A percentile compares a stretch with the other conserved stretches of the same genome.
phyloP scores from a whole-genome alignment of 92 coral and sea anemone species.

The Bergia sp. region DNA sequence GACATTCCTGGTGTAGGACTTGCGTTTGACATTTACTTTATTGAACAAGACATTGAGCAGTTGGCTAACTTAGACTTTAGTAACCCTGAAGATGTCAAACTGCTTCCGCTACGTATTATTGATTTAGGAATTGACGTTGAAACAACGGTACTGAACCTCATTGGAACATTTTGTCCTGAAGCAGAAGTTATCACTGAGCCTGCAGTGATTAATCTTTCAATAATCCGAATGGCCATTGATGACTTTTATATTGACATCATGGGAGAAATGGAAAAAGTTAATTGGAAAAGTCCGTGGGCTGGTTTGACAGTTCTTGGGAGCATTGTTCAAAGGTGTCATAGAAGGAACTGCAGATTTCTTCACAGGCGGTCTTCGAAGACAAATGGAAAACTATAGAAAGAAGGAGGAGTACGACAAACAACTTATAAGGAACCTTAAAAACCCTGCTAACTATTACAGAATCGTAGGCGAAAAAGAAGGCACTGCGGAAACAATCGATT shows the following conservation, averaged over 20 bases:
- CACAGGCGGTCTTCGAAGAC: constrained; percentile 42
- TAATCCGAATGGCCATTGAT: background rate
- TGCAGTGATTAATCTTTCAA: background rate
- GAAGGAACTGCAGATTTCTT: constrained; percentile 51
- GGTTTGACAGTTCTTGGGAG: constrained; percentile 57
- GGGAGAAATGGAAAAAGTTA: constrained; percentile 62
- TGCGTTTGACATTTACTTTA: constrained; percentile 51
- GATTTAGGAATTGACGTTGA: constrained; percentile 62
- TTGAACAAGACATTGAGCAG: constrained; percentile 44
- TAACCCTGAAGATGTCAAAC: constrained; percentile 53
- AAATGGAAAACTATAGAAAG: constrained; percentile 49
- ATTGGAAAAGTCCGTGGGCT: constrained; percentile 73
- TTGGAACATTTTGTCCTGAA: constrained; percentile 65
- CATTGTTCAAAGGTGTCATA: constrained; percentile 51
- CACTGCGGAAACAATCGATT: too few species aligned
- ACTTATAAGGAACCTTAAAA: constrained; percentile 39
- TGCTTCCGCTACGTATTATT: constrained; percentile 58
- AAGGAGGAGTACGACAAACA: constrained; percentile 45
- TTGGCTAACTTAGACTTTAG: constrained; percentile 50
- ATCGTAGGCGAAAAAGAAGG: too few species aligned
- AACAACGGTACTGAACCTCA: constrained; percentile 54
- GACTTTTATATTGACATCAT: constrained; percentile 63
- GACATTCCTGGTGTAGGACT: constrained; percentile 68
- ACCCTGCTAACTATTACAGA: constrained; percentile 6
- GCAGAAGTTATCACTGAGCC: constrained; percentile 63